Evolutionary conservation across 2,888 invertebrate genomes (phyloP), one percentile per base, ranked within the genome.

Genomic region (Chaitophorus viminalis): DNA sequence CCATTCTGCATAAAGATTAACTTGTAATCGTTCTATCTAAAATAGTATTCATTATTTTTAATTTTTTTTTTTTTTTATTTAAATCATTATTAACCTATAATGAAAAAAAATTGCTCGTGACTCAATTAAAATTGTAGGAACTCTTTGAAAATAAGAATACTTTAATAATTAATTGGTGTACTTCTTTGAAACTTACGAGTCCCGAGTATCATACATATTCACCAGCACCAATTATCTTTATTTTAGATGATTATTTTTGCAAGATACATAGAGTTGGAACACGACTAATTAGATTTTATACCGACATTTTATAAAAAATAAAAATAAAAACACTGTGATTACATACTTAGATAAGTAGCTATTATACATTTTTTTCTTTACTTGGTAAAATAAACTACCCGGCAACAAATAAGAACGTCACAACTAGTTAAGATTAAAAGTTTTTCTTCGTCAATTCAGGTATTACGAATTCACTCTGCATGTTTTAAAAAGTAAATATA

Each of bases 11-110:
- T 46, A 46, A 46, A 46, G 9, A 46, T 46, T 9, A 9, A 46
- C 46, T 1, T 1, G 46, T 46, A 46, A 46, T 46, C 46, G 89
- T 89, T 85, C 90, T 90, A 77, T 90, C 90, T 33, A 11, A 60
- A 60, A 78, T 78, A 18, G 65, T 29, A 33, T 9, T 9, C 36
- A 79, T 18, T 21, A 36, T 3, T 39, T 79, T 21, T 54, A 54
- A 54, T 54, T 54, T 52, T 17, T 52, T 9, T 52, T 6, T 52
- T 52, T 21, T 54, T 54, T 54, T 21, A 4, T 54, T 54, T 21
- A 21, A 3, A 5, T 54, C 54, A 21, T 21, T 54, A 54, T 68
- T 14, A 29, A 68, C 29, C 68, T 31, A 8, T 29, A 68, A 31
- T 68, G n/a, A 68, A 65, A 65, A 9, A 46, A 46, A 9, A 65